A percentile compares a stretch with the other conserved stretches of the same genome.
phyloP scores from a whole-genome alignment of 2,113 vertebrate genomes.

The Pseudopodoces humilis region DNA sequence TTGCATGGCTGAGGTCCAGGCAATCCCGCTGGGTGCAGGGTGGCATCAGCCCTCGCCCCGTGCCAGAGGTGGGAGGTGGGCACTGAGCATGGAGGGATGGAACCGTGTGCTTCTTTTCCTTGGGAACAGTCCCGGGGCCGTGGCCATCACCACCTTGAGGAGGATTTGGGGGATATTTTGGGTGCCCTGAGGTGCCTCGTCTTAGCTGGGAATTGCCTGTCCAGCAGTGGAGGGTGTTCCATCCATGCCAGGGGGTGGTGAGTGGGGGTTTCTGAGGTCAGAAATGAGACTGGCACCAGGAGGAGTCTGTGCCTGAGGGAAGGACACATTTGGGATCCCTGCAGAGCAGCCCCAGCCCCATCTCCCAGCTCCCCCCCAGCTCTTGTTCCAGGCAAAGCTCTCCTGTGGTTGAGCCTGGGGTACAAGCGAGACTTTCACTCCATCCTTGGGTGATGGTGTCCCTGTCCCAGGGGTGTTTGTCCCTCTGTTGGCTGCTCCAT shows the following conservation, averaged over 20 bases:
- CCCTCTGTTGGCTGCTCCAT: neutral
- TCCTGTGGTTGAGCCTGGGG: neutral
- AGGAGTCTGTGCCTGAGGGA: neutral
- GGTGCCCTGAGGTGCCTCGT: neutral
- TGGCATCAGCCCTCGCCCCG: neutral
- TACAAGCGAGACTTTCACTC: neutral
- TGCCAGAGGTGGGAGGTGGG: neutral
- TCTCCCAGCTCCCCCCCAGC: neutral
- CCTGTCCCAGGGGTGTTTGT: neutral
- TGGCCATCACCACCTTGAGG: fast-evolving
- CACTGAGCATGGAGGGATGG: fast-evolving
- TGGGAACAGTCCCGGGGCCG: neutral
- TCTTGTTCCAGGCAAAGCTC: neutral
- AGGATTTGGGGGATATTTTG: neutral
- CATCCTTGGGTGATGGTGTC: fast-evolving
- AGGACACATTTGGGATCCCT: neutral
- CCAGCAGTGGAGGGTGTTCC: neutral
- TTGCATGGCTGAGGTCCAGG: fast-evolving
- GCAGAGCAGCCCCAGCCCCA: neutral
- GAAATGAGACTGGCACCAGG: neutral
- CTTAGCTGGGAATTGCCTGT: fast-evolving
- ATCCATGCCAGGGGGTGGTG: neutral
- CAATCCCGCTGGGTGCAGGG: fast-evolving
- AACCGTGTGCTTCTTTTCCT: neutral
- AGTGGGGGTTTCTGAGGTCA: neutral